Evolutionary conservation across 2,113 vertebrate genomes (phyloP), one percentile per base, ranked within the genome.

Genomic region (Sula dactylatra): DNA sequence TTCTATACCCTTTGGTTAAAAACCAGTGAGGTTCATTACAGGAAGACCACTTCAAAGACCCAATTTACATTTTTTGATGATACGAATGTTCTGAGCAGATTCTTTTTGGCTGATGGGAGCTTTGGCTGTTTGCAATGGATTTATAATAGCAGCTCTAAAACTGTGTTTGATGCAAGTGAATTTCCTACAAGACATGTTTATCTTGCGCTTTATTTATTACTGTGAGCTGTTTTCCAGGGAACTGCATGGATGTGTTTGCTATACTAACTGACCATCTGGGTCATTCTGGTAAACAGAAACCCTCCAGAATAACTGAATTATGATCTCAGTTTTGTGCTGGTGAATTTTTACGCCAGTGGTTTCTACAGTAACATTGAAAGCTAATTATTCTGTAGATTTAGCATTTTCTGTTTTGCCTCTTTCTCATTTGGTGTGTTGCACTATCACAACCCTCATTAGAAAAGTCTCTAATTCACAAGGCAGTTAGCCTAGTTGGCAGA

Each of bases 1-100:
- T 93, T 95, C 52, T 96, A 16, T 29, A 66, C 54, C 47, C 67
- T 91, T 97, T 81, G 52, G 87, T 86, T 56, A 94, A 67, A 89
- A 93, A 55, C 1, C 49, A 93, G 56, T 47, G 79, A 94, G 58
- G 13, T 84, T 89, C 61, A 64, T 96, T 95, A 81, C n/a, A 85
- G 65, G 59, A 66, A 45, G 70, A 52, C 47, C 64, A 44, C 87
- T 97, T 97, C 80, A 62, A 86, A 92, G 90, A 83, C 21, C 6
- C 25, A 83, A 29, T 95, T 93, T 91, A 56, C 56, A 67, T 84
- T 88, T 82, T 93, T 71, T 86, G 71, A 89, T 0, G 42, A 44
- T 49, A 79, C 29, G 66, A 74, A 79, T 74, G 21, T 52, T 97
- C 82, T 72, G 59, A 55, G 86, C 62, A 86, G 42, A 29, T 81